These are phyloP conservation scores for Anodontia alba DNA, from an alignment of 2,888 invertebrate species.

Conservation along the genomic window DNA sequence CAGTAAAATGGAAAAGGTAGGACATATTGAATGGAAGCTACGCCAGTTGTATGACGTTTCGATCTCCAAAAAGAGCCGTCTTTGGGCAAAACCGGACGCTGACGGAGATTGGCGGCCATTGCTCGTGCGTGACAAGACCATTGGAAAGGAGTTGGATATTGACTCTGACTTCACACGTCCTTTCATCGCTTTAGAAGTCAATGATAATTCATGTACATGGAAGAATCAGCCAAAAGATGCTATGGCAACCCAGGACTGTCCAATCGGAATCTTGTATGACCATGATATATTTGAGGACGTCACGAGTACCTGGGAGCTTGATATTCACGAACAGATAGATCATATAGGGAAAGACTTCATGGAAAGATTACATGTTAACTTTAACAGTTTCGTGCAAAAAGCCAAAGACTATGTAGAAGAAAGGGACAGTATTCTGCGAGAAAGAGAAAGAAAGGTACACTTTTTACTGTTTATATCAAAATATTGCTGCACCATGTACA, in stretches of 20 bases:
- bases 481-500: too few species aligned
- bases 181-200: constrained; percentile 74
- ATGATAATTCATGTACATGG: constrained; percentile 70
- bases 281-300: constrained; percentile 79
- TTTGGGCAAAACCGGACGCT: constrained; percentile 79
- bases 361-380: constrained; percentile 77
- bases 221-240: constrained; percentile 69
- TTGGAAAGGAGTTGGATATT: constrained; percentile 77
- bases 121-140: constrained; percentile 75
- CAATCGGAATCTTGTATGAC: constrained; percentile 74
- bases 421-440: constrained; percentile 74
- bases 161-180: constrained; percentile 81
- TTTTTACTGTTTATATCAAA: too few species aligned
- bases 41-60: constrained; percentile 74
- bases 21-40: constrained; percentile 79
- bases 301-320: constrained; percentile 78
- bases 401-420: constrained; percentile 79
- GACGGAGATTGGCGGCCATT: constrained; percentile 80
- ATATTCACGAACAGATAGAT: constrained; percentile 81
- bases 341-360: constrained; percentile 77
- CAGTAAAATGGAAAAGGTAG: constrained; percentile 82
- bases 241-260: constrained; percentile 61
- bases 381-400: constrained; percentile 75
- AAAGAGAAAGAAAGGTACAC: constrained; percentile 74
- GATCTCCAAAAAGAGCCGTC: constrained; percentile 64